A percentile compares a stretch with the other conserved stretches of the same genome.
phyloP scores from a whole-genome alignment of 2,888 invertebrate genomes.

The Monopis laevigella region DNA sequence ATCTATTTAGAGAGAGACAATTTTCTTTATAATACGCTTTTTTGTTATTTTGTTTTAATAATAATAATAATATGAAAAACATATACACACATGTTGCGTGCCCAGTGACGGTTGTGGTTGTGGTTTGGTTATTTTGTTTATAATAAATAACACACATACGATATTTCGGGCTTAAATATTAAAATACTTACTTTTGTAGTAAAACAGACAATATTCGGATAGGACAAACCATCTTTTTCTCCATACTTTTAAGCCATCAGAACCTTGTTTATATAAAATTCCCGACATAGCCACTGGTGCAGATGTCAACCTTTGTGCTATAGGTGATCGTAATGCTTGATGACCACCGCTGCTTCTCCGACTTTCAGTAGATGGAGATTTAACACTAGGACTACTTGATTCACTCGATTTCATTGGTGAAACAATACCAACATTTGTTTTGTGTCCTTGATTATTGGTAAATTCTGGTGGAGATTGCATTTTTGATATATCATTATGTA shows the following conservation, averaged over 20 bases:
- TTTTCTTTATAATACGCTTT: too few species aligned
- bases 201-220: slow-evolving; percentile 92
- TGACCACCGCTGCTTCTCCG: slow-evolving; percentile 59
- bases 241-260: slow-evolving; percentile 93
- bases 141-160: too few species aligned
- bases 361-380: slow-evolving; percentile 60
- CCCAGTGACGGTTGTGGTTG: too few species aligned
- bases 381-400: slow-evolving; percentile 53
- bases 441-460: slow-evolving; percentile 38
- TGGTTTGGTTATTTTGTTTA: too few species aligned
- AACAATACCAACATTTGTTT: slow-evolving; percentile 33
- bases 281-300: slow-evolving; percentile 88
- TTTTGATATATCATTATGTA: slow-evolving; percentile 40
- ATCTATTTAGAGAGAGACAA: too few species aligned
- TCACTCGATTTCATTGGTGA: slow-evolving; percentile 57
- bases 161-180: too few species aligned
- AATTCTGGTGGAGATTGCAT: slow-evolving; percentile 45
- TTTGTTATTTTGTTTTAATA: too few species aligned
- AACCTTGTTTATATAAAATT: slow-evolving; percentile 93
- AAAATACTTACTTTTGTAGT: slow-evolving; percentile 82
- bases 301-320: slow-evolving; percentile 84
- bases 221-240: slow-evolving; percentile 95
- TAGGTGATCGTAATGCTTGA: slow-evolving; percentile 79
- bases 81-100: too few species aligned
- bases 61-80: too few species aligned